Evolutionary conservation across 2,888 invertebrate genomes (phyloP).

Genomic region (Agonopterix arenella): DNA sequence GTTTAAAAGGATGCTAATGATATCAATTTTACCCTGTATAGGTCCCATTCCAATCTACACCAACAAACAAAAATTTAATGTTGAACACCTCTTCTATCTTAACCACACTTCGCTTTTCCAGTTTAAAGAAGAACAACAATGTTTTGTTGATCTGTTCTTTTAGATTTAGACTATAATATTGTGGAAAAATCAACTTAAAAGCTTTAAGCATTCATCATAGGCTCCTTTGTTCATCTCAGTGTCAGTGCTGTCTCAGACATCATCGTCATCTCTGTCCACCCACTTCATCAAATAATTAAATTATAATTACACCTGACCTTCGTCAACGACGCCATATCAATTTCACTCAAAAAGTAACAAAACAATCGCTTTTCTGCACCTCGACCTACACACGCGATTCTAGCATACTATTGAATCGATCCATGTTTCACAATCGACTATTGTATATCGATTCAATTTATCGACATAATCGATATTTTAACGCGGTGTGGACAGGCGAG

Average conservation of each 20-base stretch:
- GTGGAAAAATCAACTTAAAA: no score
- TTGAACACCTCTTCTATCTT: no score
- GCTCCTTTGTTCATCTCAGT: not conserved
- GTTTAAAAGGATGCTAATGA: no score
- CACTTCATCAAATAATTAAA: not conserved
- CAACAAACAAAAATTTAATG: no score
- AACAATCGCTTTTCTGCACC: no score
- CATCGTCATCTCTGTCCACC: not conserved
- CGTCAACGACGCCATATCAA: not conserved
- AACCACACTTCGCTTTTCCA: no score
- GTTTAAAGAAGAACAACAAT: no score
- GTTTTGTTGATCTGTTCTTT: no score
- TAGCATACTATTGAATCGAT: not conserved
- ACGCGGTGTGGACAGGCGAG: not conserved
- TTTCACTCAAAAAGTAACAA: not conserved
- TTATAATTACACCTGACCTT: not conserved
- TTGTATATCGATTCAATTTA: not conserved
- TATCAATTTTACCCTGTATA: no score
- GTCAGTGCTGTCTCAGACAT: not conserved
- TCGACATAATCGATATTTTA: not conserved
- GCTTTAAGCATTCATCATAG: no score
- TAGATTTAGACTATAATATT: no score
- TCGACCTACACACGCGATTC: not conserved
- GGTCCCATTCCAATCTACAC: no score
- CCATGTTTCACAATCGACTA: slow-evolving; percentile 1